Base-by-base conservation (phyloP, 2,797 vertebrate genomes). In the Acrocephalus scirpaceus region DNA sequence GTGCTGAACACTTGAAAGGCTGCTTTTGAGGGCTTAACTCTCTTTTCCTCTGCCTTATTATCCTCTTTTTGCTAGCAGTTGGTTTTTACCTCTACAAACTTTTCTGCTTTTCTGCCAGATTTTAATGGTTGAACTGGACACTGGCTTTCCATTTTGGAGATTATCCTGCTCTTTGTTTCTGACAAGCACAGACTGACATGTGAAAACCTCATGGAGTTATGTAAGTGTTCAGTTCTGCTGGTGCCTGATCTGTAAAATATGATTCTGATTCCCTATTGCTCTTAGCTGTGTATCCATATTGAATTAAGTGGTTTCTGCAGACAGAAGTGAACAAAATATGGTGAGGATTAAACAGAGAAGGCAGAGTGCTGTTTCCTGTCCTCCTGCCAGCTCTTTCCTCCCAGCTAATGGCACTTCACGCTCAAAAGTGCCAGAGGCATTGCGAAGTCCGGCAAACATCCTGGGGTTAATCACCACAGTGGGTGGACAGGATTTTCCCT, bases 131-230 rank as follows among this genome's bases (percentile, higher is more conserved):
- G 17, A 65, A 58, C 61, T 57, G 34, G 62, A 90, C 57, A 54
- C 12, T 44, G 38, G 26, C 27, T 84, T 88, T 94, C 90, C 51
- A 29, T 80, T 94, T 78, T 80, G 93, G 83, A 80, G 61, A 90
- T 90, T 75, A 34, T 88, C 36, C 30, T 5, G 2, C 9, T 75
- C 47, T 79, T 75, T 34, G 6, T 64, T 88, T 56, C 42, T 69
- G 54, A 36, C 61, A 83, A 83, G 42, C 25, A 53, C 9, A 53
- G 29, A 5, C 19, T 62, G 51, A 42, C 13, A 58, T 1, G 1
- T 47, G 50, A 90, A 87, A 82, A 48, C 48, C 18, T 60, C 14
- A 34, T 21, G 18, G 80, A 83, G 34, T 80, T 86, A 66, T 54
- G 14, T 56, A 64, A 71, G 23, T 32, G 30, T 22, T 88, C 4